These are phyloP conservation scores for Thaleichthys pacificus DNA, from an alignment of 2,797 vertebrate species.

Conservation along the genomic window DNA sequence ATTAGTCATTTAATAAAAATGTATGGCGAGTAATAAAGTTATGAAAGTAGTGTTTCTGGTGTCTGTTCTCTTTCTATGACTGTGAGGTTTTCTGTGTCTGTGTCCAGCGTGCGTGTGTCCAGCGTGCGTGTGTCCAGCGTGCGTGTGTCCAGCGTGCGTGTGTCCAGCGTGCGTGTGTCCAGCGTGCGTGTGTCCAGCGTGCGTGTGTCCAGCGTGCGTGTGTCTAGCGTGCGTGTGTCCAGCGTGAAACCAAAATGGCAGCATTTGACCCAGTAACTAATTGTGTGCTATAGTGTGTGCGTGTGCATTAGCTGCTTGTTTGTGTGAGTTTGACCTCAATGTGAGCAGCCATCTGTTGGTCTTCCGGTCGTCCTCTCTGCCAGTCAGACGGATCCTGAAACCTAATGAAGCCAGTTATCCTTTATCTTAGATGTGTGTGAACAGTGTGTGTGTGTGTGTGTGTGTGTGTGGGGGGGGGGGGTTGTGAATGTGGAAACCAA, in stretches of 20 bases:
- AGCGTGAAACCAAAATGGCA: no score
- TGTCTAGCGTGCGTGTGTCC: constrained; percentile 25
- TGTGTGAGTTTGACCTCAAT: constrained; percentile 54
- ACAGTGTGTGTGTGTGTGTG: neutral
- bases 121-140: neutral
- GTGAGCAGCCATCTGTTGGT: constrained; percentile 62
- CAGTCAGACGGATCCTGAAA: constrained; percentile 41
- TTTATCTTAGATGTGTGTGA: constrained; percentile 27
- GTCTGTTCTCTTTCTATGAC: neutral
- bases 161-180: neutral
- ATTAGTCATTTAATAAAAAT: no score
- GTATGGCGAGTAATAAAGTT: no score
- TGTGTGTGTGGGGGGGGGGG: neutral
- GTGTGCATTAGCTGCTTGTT: neutral
- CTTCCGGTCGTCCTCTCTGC: constrained; percentile 18
- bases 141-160: neutral
- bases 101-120: neutral
- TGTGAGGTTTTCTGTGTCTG: neutral
- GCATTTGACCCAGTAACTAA: no score
- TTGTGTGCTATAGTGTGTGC: neutral
- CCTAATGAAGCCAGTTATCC: constrained; percentile 64
- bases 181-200: neutral
- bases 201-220: constrained; percentile 14
- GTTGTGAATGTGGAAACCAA: neutral
- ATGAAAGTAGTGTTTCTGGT: neutral